Base-by-base conservation (phyloP, 2,113 vertebrate genomes). In the Gobius niger region DNA sequence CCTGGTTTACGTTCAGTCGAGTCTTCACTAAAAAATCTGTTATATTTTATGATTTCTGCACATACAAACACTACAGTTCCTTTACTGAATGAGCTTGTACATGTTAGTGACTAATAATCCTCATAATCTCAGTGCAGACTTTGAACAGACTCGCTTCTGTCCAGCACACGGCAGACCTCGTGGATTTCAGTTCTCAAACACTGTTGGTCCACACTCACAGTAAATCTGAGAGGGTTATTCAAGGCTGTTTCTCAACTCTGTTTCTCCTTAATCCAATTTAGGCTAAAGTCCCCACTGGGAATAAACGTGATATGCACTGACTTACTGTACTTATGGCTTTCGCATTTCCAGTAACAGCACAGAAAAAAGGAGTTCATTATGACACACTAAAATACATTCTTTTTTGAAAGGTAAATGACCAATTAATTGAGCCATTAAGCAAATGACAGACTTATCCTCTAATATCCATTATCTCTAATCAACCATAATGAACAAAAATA, bases 141-240 rank as follows among this genome's bases (percentile, higher is more conserved):
- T 75, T 63, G 19, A 47, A 73, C 65, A 51, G 72, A 34, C 56
- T 7, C 44, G 76, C 77, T 68, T 80, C 72, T 76, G 84, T 75
- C 77, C 68, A 74, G 69, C 74, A 77, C 78, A 84, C 76, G 65
- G 12, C 7, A 2, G 57, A 44, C 66, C 87, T 78, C 72, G 14
- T 59, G 78, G 83, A 83, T 85, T 87, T 85, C 9, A 65, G 61
- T 82, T 81, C 67, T 53, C 67, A 49, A 42, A 73, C 50, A 50
- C 64, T 77, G 73, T 67, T 72, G n/a, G 49, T 75, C 64, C 73
- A 66, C 67, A 75, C 73, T 60, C 65, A 10, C 24, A 71, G 68
- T 77, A 81, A 76, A 78, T 75, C 74, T 76, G 63, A 57, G 44
- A 65, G 76, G 40, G 76, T 83, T 72, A 57, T 81, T 68, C 62